These are phyloP conservation scores for Thelaira solivaga DNA, from an alignment of 2,888 invertebrate genomes.

Conservation along the genomic window DNA sequence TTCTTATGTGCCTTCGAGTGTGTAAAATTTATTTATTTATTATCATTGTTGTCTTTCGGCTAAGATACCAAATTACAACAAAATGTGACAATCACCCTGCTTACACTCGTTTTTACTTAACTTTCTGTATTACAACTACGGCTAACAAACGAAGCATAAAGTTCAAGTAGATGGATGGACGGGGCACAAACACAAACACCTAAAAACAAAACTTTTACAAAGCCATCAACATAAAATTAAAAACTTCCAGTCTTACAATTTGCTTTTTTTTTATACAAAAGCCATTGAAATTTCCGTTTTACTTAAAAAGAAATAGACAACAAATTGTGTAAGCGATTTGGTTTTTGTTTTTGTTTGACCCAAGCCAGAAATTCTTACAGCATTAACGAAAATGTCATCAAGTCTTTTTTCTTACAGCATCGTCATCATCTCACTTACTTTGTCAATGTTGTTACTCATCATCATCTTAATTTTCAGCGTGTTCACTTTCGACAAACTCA, in stretches of 20 bases:
- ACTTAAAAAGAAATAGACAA: constrained; percentile 11
- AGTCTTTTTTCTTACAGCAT: background rate
- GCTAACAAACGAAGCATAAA: constrained; percentile 49
- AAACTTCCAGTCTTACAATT: constrained; percentile 16
- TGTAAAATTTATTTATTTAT: constrained; percentile 70
- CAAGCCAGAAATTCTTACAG: constrained; percentile 24
- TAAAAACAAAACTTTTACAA: constrained; percentile 12
- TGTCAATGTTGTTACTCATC: constrained; percentile 23
- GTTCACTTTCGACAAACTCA: constrained; percentile 23
- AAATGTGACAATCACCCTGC: constrained; percentile 5
- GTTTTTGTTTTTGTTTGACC: constrained; percentile 37
- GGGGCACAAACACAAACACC: constrained; percentile 19
- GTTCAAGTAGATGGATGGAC: constrained; percentile 11
- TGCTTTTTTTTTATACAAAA: constrained; percentile 26
- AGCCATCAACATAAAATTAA: constrained; percentile 6
- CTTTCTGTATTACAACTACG: background rate
- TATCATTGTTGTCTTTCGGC: constrained; percentile 65
- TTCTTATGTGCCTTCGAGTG: constrained; percentile 62
- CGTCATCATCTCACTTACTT: constrained; percentile 9
- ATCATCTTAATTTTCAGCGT: constrained; percentile 50
- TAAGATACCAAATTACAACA: constrained; percentile 11
- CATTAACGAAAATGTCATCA: constrained; percentile 7
- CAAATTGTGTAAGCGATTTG: constrained; percentile 34
- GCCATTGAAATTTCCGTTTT: constrained; percentile 47
- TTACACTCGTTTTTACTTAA: background rate